A percentile compares a stretch with the other conserved stretches of the same genome.
Evolutionary conservation across 2,113 vertebrate genomes (phyloP).

Genomic region (Azemiops feae): DNA sequence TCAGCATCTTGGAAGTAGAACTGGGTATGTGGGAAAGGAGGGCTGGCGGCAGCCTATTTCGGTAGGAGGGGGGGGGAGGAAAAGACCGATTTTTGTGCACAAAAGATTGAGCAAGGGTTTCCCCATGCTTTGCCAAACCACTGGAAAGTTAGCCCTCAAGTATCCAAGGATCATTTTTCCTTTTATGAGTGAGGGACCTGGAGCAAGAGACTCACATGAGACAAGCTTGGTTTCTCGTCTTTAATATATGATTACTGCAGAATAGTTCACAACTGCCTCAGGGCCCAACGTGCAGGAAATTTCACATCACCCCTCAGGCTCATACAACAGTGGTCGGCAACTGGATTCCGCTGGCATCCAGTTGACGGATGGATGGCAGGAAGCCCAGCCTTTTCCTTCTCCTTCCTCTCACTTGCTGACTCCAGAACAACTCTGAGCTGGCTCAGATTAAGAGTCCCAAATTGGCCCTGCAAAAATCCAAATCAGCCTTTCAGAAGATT

Average conservation of each 20-base stretch:
- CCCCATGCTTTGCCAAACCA: constrained; percentile 1
- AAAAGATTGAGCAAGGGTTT: not conserved
- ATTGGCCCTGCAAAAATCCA: not conserved
- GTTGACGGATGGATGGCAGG: not conserved
- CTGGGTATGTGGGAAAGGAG: not conserved
- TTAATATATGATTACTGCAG: not conserved
- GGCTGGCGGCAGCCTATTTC: not conserved
- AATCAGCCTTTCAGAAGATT: not conserved
- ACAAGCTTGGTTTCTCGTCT: not conserved
- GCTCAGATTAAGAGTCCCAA: not conserved
- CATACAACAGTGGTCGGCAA: not conserved
- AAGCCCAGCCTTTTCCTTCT: not conserved
- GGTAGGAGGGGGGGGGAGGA: too few relatives aligned
- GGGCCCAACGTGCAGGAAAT: not conserved
- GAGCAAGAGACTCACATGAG: not conserved
- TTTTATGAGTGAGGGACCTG: not conserved
- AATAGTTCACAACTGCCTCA: not conserved
- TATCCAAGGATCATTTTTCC: not conserved
- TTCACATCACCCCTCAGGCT: not conserved
- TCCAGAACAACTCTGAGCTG: not conserved
- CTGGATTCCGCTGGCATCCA: not conserved
- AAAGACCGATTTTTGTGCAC: not conserved
- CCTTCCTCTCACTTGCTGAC: not conserved
- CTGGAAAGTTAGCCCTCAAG: not conserved
- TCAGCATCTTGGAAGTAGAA: not conserved